Base-by-base conservation (phyloP, 2,113 vertebrate species). In the Nesogale talazaci region DNA sequence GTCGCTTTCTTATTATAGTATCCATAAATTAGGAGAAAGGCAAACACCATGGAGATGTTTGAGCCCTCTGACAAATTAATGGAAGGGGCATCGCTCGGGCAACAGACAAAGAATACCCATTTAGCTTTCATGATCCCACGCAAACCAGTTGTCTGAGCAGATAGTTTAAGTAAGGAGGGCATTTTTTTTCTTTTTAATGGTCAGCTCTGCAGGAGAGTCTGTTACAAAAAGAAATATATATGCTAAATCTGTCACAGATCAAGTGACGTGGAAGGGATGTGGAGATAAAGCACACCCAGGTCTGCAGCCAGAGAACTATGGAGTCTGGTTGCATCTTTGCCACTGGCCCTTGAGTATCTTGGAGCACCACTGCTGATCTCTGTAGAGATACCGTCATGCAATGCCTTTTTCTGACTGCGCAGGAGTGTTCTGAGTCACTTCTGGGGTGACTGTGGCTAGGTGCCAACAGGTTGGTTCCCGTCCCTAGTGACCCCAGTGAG, bases 191-290 rank as follows among this genome's bases (percentile, higher is more conserved):
- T 12, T 67, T 31, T 67, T 31, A 29, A 82, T 61, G 40, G 36
- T 80, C 27, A 90, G 23, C 22, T 82, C 56, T 31, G 6, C 27
- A 46, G 52, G 61, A 56, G 77, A 88, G 89, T 90, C 80, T 75
- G 29, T 92, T 94, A 76, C 59, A 67, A 77, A 80, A 89, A 91
- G 23, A 84, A 69, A 8, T 31, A 75, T 17, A 85, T 74, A 22
- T 38, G 84, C 31, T 36, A 61, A 81, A 63, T 29, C 29, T 34
- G 42, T 95, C 79, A 46, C 69, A n/a, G 93, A 95, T 77, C 91
- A 86, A 94, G 81, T 29, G 8, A 88, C 95, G 61, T 70, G 93
- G 63, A 91, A 80, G 46, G 83, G 57, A 82, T 42, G 27, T 11
- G 10, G 38, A 72, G 72, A 81, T 6, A 23, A 70, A 87, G 57